These are phyloP conservation scores for Xenotilapia flavipinnis DNA, from an alignment of 2,113 vertebrate species.

Conservation along the genomic window DNA sequence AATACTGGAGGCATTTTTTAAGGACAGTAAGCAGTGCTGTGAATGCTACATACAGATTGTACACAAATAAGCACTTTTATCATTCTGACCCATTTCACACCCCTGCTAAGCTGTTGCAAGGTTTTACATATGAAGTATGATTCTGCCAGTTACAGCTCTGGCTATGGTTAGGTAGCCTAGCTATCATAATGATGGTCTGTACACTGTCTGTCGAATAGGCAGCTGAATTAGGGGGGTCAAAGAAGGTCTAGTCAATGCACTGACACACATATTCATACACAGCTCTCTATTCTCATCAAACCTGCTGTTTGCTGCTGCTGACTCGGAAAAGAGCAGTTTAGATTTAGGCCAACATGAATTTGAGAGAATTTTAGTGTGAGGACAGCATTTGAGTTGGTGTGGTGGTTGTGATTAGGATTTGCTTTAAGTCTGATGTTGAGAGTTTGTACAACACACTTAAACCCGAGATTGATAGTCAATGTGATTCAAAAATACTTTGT, in stretches of 20 bases:
- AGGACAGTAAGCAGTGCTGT: background rate
- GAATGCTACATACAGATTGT: background rate
- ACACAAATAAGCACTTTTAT: background rate
- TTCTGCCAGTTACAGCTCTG: background rate
- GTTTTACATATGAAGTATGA: background rate
- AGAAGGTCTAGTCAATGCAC: background rate
- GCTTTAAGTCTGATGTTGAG: background rate
- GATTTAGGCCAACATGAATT: background rate
- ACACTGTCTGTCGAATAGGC: background rate
- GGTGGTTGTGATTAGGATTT: background rate
- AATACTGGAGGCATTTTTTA: background rate
- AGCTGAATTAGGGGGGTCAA: background rate
- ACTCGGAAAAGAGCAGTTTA: background rate
- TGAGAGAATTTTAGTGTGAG: background rate
- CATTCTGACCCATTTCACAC: background rate
- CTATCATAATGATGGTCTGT: background rate
- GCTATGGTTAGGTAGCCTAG: background rate
- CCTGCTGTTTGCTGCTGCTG: background rate
- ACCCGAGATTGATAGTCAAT: background rate
- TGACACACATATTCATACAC: background rate
- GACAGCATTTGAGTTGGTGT: background rate
- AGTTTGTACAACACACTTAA: background rate
- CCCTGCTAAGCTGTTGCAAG: background rate
- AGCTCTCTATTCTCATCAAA: background rate
- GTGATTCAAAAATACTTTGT: background rate